Percentiles rank a stretch among this genome's conserved stretches.
Evolutionary conservation across 2,888 invertebrate genomes (phyloP).

Genomic region (Ephialtes manifestator): DNA sequence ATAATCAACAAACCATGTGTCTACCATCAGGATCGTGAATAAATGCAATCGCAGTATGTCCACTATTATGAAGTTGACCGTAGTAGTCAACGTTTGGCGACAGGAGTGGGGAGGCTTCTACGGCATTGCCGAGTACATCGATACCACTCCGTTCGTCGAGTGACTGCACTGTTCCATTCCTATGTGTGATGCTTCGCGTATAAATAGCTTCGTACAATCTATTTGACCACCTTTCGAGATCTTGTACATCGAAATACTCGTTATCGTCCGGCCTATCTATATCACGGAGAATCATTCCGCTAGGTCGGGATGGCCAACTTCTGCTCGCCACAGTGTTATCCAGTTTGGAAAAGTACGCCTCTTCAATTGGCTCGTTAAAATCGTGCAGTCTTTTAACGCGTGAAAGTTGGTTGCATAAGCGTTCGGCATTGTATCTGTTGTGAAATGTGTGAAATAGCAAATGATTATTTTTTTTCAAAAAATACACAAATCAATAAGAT

Average conservation of each 20-base stretch:
- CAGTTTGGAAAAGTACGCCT: conserved; percentile 95
- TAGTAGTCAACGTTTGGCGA: conserved; percentile 91
- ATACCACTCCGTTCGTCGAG: conserved; percentile 91
- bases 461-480: too few species aligned
- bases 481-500: too few species aligned
- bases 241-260: conserved; percentile 89
- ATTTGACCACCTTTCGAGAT: conserved; percentile 92
- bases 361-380: conserved; percentile 90
- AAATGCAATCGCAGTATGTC: conserved; percentile 92
- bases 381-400: conserved; percentile 89
- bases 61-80: conserved; percentile 94
- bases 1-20: conserved; percentile 89
- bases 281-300: conserved; percentile 87
- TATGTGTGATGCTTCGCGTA: conserved; percentile 88
- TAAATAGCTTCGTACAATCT: conserved; percentile 91
- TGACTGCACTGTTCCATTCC: conserved; percentile 87
- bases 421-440: conserved; percentile 91
- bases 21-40: conserved; percentile 93
- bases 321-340: conserved; percentile 92
- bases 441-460: neutral
- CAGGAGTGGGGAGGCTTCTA: conserved; percentile 89
- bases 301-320: conserved; percentile 91
- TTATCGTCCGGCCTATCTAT: conserved; percentile 90
- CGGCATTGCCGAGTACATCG: conserved; percentile 92
- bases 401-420: conserved; percentile 90